Evolutionary conservation across 2,888 invertebrate genomes (phyloP).

Genomic region (Stratiomys singularior): DNA sequence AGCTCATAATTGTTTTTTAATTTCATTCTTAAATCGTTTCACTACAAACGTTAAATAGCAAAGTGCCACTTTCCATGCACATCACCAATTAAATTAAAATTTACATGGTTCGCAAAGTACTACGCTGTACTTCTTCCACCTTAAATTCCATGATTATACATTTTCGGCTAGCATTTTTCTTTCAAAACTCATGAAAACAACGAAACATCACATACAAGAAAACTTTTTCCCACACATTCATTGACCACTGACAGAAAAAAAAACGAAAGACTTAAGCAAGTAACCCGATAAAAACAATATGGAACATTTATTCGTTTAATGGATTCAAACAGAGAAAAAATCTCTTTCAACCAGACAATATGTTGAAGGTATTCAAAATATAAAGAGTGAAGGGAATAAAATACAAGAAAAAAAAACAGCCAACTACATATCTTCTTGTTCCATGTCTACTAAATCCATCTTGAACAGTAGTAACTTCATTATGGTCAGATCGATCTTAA

Average conservation of each 20-base stretch:
- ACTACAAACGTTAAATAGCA: too few species aligned
- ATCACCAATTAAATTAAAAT: too few species aligned
- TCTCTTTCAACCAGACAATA: not conserved
- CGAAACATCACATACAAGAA: too few species aligned
- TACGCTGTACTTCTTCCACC: too few species aligned
- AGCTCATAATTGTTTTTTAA: too few species aligned
- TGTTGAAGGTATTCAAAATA: not conserved
- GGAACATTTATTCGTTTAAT: conserved; percentile 20
- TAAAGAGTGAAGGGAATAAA: not conserved
- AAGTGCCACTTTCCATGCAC: too few species aligned
- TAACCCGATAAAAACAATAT: conserved; percentile 36
- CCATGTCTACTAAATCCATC: conserved; percentile 29
- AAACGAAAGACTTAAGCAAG: conserved; percentile 42
- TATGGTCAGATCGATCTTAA: conserved; percentile 35
- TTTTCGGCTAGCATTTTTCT: too few species aligned
- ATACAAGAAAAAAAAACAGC: not conserved
- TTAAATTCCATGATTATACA: too few species aligned
- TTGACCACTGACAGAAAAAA: not conserved
- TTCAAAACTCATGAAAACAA: too few species aligned
- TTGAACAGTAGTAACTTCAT: conserved; percentile 46
- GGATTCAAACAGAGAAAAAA: conserved; percentile 12
- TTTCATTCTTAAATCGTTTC: too few species aligned
- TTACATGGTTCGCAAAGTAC: too few species aligned
- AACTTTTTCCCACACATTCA: conserved; percentile 15
- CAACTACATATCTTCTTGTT: conserved; percentile 2